A percentile compares a stretch with the other conserved stretches of the same genome.
Conservation (phyloP, 1,140 invertebrate species). For the Anoplophora glabripennis region DNA sequence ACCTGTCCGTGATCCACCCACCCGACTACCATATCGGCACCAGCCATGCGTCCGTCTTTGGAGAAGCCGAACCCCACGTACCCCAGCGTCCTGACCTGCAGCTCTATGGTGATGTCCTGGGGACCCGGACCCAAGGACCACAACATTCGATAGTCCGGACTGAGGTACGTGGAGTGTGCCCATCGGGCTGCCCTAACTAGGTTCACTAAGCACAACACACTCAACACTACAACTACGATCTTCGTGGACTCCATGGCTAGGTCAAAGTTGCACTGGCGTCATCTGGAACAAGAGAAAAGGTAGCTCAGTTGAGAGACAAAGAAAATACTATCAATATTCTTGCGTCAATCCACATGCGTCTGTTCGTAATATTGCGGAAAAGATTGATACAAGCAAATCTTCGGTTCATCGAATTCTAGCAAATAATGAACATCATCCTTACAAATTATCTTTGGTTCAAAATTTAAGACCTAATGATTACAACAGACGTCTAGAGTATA, state of each 20-base stretch:
- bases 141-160: conserved; percentile 45
- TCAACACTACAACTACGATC: conserved; percentile 37
- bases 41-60: conserved; percentile 65
- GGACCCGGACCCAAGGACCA: conserved; percentile 48
- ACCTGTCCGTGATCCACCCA: conserved; percentile 70
- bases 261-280: background rate
- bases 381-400: too few relatives aligned
- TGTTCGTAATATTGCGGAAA: too few relatives aligned
- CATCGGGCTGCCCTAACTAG: conserved; percentile 39
- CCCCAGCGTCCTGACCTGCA: conserved; percentile 74
- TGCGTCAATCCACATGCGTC: too few relatives aligned
- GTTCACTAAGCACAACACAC: conserved; percentile 37
- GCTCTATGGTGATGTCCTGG: conserved; percentile 71
- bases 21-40: conserved; percentile 69
- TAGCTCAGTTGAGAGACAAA: background rate
- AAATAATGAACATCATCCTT: too few relatives aligned
- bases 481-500: too few relatives aligned
- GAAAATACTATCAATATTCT: too few relatives aligned
- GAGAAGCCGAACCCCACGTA: conserved; percentile 82
- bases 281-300: background rate
- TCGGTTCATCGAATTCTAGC: too few relatives aligned
- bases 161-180: conserved; percentile 47
- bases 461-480: too few relatives aligned
- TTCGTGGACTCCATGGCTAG: conserved; percentile 29
- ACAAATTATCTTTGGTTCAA: too few relatives aligned